These are phyloP conservation scores for Anoplolepis gracilipes DNA, from an alignment of 1,140 invertebrate genomes.

Conservation along the genomic window DNA sequence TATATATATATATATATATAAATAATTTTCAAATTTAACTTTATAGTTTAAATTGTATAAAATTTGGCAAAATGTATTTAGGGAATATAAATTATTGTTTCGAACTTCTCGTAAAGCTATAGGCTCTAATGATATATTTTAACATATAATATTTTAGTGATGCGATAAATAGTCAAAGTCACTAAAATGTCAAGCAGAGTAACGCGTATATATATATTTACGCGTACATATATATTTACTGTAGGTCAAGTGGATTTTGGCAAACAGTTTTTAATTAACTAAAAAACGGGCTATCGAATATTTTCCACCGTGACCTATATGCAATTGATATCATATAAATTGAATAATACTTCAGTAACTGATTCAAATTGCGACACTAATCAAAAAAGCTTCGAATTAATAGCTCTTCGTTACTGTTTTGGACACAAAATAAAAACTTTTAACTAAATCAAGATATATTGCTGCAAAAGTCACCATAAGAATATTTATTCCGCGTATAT, in stretches of 20 bases:
- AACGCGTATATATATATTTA: conserved; percentile 49
- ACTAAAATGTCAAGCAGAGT: conserved; percentile 1
- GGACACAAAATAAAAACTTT: conserved; percentile 41
- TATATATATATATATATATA: no score
- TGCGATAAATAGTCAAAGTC: background rate
- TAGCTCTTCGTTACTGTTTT: conserved; percentile 17
- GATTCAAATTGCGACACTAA: conserved; percentile 40
- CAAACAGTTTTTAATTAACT: conserved; percentile 59
- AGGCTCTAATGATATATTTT: no score
- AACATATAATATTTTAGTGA: background rate
- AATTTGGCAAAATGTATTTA: background rate
- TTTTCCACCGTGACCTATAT: conserved; percentile 3
- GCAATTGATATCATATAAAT: conserved; percentile 52
- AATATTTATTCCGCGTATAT: conserved; percentile 11
- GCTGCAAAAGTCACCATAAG: conserved; percentile 13
- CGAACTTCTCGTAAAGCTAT: no score
- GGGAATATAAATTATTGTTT: background rate
- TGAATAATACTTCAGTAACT: conserved; percentile 30
- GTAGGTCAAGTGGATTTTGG: conserved; percentile 55
- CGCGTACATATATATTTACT: conserved; percentile 43
- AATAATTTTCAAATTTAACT: background rate
- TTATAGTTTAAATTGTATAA: background rate
- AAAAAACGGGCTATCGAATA: conserved; percentile 49
- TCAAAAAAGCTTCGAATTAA: conserved; percentile 33
- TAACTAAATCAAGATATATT: conserved; percentile 36